phyloP scores from a whole-genome alignment of 2,797 vertebrate genomes.

The Tangara arthus region DNA sequence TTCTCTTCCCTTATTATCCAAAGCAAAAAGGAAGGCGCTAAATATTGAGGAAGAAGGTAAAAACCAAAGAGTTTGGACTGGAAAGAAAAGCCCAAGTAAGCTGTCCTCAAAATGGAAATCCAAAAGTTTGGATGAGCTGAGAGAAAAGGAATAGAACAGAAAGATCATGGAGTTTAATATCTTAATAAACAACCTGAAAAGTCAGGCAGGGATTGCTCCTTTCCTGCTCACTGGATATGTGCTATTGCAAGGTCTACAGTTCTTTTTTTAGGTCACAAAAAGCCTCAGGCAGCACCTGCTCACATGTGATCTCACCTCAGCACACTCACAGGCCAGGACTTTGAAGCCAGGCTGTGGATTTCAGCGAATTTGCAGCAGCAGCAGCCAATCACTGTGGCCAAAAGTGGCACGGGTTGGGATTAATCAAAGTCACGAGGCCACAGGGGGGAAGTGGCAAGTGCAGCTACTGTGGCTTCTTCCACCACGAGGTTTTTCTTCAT shows the following conservation, averaged over 20 bases:
- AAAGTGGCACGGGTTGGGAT: background rate
- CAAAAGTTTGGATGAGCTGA: background rate
- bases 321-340: accelerated
- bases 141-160: background rate
- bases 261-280: background rate
- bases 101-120: background rate
- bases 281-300: background rate
- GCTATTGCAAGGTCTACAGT: background rate
- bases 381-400: background rate
- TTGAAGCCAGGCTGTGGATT: background rate
- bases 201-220: background rate
- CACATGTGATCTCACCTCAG: accelerated
- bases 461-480: background rate
- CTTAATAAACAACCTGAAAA: background rate
- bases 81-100: background rate
- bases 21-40: background rate
- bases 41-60: background rate
- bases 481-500: background rate
- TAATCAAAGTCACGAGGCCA: constrained; percentile 4
- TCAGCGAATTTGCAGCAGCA: background rate
- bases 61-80: background rate
- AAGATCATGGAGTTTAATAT: accelerated
- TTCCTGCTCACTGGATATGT: background rate
- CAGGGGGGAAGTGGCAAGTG: background rate
- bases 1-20: background rate